Percentiles rank a stretch among this genome's conserved stretches.
Conservation (phyloP, 2,888 invertebrate species). For the Lordiphosa fenestrarum region DNA sequence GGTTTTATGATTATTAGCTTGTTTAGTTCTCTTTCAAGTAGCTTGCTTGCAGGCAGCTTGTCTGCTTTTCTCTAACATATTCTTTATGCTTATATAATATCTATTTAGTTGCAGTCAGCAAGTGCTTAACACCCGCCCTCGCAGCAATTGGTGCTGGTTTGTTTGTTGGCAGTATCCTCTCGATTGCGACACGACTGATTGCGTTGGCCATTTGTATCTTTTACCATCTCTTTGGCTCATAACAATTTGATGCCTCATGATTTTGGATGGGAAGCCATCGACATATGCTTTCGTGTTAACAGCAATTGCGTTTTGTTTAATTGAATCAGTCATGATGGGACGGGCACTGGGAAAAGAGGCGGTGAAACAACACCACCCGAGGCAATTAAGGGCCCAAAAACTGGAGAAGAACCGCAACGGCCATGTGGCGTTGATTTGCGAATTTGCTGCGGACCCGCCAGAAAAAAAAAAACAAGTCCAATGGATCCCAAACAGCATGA, state of each 20-base stretch:
- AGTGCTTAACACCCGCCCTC: slow-evolving; percentile 41
- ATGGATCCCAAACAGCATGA: slow-evolving; percentile 21
- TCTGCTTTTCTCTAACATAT: slow-evolving; percentile 53
- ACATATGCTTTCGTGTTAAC: slow-evolving; percentile 44
- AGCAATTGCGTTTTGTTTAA: slow-evolving; percentile 55
- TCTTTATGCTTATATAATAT: slow-evolving; percentile 73
- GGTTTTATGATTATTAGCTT: slow-evolving; percentile 79
- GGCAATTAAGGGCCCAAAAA: background rate
- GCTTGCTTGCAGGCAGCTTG: slow-evolving; percentile 2
- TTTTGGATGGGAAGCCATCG: slow-evolving; percentile 44
- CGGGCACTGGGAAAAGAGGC: slow-evolving; percentile 31
- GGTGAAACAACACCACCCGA: background rate
- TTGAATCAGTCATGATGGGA: slow-evolving; percentile 63
- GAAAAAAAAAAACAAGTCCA: slow-evolving; percentile 7
- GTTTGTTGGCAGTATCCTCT: slow-evolving; percentile 37
- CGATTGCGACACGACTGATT: slow-evolving; percentile 60
- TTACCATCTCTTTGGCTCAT: slow-evolving; percentile 60
- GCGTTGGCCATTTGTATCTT: slow-evolving; percentile 59
- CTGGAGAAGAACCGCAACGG: slow-evolving; percentile 9
- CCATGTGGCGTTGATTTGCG: slow-evolving; percentile 61
- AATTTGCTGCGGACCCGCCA: slow-evolving; percentile 34
- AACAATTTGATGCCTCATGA: slow-evolving; percentile 75
- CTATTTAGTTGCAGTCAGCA: slow-evolving; percentile 68
- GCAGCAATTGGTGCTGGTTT: slow-evolving; percentile 35
- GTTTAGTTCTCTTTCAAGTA: slow-evolving; percentile 69